Percentiles rank a stretch among this genome's conserved stretches.
phyloP scores from a whole-genome alignment of 92 coral and sea anemone genomes.

The Epizoanthus scotinus region DNA sequence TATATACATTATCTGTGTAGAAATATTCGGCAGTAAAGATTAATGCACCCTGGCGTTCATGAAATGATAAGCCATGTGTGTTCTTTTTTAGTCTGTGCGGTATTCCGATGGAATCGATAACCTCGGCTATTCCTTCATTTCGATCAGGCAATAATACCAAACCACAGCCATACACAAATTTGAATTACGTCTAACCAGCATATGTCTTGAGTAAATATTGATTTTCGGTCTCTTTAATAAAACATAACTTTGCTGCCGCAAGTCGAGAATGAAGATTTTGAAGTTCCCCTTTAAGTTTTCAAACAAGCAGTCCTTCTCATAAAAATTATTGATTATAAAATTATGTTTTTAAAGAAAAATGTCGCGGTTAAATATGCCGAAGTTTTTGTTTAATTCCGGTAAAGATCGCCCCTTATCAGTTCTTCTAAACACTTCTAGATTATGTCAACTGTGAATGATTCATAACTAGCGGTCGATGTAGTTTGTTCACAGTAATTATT shows the following conservation, averaged over 20 bases:
- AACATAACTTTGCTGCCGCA: slow-evolving; percentile 24
- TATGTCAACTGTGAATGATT: slow-evolving; percentile 36
- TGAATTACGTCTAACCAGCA: slow-evolving; percentile 14
- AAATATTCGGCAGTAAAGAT: too few relatives aligned
- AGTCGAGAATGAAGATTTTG: background rate
- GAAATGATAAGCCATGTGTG: too few relatives aligned
- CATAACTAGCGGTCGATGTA: slow-evolving; percentile 26
- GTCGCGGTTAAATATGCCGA: background rate
- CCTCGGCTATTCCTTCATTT: background rate
- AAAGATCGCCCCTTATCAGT: slow-evolving; percentile 23
- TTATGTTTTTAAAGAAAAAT: background rate
- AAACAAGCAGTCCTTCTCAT: slow-evolving; percentile 2
- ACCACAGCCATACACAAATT: slow-evolving; percentile 30
- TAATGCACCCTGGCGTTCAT: too few relatives aligned
- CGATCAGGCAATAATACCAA: background rate
- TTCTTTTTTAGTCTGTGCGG: background rate
- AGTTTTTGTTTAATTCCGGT: slow-evolving; percentile 5
- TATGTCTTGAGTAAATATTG: slow-evolving; percentile 42
- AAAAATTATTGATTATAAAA: background rate
- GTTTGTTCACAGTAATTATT: slow-evolving; percentile 37
- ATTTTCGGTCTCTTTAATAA: slow-evolving; percentile 33
- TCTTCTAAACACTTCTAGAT: slow-evolving; percentile 29
- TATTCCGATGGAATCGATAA: slow-evolving; percentile 15
- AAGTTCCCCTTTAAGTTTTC: background rate
- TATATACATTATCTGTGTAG: too few relatives aligned